Evolutionary conservation across 2,113 vertebrate species (phyloP).

Genomic region (Mesocricetus auratus): DNA sequence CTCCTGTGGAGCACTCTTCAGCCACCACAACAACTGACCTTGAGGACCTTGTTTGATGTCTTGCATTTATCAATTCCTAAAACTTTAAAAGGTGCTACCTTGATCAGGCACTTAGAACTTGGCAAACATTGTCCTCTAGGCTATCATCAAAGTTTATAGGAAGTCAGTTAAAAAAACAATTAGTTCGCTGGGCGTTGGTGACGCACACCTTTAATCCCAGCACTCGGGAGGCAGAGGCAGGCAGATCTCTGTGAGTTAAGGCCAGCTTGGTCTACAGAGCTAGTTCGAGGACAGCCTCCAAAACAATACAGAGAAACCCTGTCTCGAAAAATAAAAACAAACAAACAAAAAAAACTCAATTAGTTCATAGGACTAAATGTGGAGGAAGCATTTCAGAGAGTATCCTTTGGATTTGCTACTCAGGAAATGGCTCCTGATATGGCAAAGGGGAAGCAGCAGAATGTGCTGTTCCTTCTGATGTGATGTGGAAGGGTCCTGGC

Average conservation of each 20-base stretch:
- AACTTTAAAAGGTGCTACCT: neutral
- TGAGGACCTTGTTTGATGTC: neutral
- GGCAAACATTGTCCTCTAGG: neutral
- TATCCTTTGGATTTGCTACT: slow-evolving; percentile 95
- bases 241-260: too few species aligned
- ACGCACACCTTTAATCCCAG: too few species aligned
- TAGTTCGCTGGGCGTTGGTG: too few species aligned
- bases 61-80: neutral
- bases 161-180: neutral
- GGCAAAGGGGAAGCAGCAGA: slow-evolving; percentile 78
- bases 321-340: neutral
- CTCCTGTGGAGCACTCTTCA: neutral
- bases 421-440: slow-evolving; percentile 96
- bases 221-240: too few species aligned
- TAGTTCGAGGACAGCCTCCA: too few species aligned
- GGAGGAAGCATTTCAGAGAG: slow-evolving; percentile 94
- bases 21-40: neutral
- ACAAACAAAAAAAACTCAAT: neutral
- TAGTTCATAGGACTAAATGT: slow-evolving; percentile 90
- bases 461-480: neutral
- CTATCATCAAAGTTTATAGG: neutral
- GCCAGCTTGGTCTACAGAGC: too few species aligned
- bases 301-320: too few species aligned
- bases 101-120: neutral
- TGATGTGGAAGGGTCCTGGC: neutral